Evolutionary conservation across 2,113 vertebrate species (phyloP).

Genomic region (Plestiodon gilberti): DNA sequence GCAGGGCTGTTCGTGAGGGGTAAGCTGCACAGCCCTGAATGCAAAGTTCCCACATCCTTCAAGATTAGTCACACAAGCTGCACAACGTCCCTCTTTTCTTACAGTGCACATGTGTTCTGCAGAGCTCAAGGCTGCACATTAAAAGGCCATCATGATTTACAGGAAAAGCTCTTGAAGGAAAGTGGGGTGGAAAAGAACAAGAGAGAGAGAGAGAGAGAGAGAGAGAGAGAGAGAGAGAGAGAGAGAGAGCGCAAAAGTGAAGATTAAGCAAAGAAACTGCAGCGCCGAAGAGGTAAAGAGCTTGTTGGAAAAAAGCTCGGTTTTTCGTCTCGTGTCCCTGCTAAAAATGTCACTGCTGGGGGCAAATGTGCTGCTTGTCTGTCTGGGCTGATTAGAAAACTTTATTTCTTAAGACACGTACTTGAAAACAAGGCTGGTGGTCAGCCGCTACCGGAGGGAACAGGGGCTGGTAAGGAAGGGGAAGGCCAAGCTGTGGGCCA

Average conservation of each 20-base stretch:
- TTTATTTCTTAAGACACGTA: constrained; percentile 44
- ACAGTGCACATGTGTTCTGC: too few relatives aligned
- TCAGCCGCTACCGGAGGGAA: constrained; percentile 47
- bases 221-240: too few relatives aligned
- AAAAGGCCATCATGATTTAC: constrained; percentile 5
- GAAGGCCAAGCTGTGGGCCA: not conserved
- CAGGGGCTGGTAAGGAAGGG: not conserved
- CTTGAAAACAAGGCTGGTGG: constrained; percentile 37
- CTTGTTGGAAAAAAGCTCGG: constrained; percentile 21
- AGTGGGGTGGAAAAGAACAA: not conserved
- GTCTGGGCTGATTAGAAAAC: constrained; percentile 64
- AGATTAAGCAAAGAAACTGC: constrained; percentile 4
- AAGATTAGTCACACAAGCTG: not conserved
- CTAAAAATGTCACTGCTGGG: constrained; percentile 54
- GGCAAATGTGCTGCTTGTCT: constrained; percentile 59
- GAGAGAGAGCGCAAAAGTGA: not conserved
- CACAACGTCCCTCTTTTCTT: not conserved
- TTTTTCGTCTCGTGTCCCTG: constrained; percentile 12
- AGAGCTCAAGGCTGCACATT: not conserved
- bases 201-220: too few relatives aligned
- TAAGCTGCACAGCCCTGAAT: too few relatives aligned
- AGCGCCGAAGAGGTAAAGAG: constrained; percentile 42
- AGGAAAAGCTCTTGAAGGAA: not conserved
- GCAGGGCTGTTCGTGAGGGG: not conserved
- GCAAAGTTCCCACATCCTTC: too few relatives aligned